Conservation (phyloP, 2,888 invertebrate genomes). For the Heteromurus nitidus region DNA sequence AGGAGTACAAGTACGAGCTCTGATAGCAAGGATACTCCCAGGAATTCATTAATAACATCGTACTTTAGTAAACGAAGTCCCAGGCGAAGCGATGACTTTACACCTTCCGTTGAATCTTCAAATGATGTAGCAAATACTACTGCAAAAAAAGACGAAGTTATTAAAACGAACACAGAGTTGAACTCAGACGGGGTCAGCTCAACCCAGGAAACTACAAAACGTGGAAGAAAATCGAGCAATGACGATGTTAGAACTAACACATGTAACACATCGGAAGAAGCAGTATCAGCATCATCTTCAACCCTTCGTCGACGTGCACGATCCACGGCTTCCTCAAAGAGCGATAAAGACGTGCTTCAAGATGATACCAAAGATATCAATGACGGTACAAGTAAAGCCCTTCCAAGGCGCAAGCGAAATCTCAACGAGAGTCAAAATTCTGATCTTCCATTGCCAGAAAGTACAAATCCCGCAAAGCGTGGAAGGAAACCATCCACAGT, state of each 20-base stretch:
- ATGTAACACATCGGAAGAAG: too few relatives aligned
- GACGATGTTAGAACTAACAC: not conserved
- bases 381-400: not conserved
- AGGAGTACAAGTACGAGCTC: constrained; percentile 28
- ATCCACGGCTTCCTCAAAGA: constrained; percentile 44
- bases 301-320: constrained; percentile 6
- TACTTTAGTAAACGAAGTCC: constrained; percentile 43
- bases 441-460: not conserved
- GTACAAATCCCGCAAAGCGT: not conserved
- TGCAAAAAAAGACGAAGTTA: not conserved
- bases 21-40: constrained; percentile 24
- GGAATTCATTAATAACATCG: constrained; percentile 49
- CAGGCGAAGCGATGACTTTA: constrained; percentile 21
- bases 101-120: not conserved
- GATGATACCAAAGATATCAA: not conserved
- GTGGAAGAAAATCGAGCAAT: not conserved
- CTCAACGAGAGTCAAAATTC: not conserved
- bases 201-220: not conserved
- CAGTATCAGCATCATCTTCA: not conserved
- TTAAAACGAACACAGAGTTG: too few relatives aligned
- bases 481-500: constrained; percentile 46
- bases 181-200: too few relatives aligned
- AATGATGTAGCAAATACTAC: not conserved
- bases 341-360: constrained; percentile 27
- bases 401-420: constrained; percentile 30